Conservation (phyloP, 2,888 invertebrate genomes). For the Taenaris catops region DNA sequence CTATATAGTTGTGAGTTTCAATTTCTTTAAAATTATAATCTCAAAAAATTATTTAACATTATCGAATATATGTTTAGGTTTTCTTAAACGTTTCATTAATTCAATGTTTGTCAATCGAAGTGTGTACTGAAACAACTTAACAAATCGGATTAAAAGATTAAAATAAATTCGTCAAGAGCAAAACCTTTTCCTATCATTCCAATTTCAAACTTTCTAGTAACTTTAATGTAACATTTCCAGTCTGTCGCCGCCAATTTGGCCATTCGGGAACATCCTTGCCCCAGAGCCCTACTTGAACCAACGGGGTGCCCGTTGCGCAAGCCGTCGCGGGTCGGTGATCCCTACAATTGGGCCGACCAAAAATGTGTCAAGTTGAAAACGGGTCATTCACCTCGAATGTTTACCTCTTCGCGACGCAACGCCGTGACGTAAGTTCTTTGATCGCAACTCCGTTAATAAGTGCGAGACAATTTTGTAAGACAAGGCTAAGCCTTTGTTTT, state of each 20-base stretch:
- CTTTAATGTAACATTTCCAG: slow-evolving; percentile 11
- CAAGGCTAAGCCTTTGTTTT: slow-evolving; percentile 3
- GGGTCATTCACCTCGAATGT: slow-evolving; percentile 63
- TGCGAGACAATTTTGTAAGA: slow-evolving; percentile 1
- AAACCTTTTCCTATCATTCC: no score
- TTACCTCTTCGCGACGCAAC: slow-evolving; percentile 46
- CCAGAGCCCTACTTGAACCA: slow-evolving; percentile 41
- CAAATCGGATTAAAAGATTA: not conserved
- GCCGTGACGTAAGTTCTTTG: slow-evolving; percentile 19
- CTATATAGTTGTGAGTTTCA: no score
- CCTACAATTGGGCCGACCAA: slow-evolving; percentile 69
- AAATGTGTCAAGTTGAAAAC: slow-evolving; percentile 78
- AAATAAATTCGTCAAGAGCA: no score
- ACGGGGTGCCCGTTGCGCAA: slow-evolving; percentile 66
- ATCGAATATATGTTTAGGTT: no score
- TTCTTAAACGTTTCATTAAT: no score
- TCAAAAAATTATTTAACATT: no score
- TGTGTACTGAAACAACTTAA: no score
- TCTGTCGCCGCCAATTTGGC: slow-evolving; percentile 7
- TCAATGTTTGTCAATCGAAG: no score
- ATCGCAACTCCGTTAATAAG: slow-evolving; percentile 6
- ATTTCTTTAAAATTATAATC: no score
- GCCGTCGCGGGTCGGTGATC: slow-evolving; percentile 59
- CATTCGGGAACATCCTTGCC: slow-evolving; percentile 26
- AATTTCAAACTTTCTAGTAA: no score